Conservation (phyloP, 2,888 invertebrate genomes). For the Eulithis prunata region DNA sequence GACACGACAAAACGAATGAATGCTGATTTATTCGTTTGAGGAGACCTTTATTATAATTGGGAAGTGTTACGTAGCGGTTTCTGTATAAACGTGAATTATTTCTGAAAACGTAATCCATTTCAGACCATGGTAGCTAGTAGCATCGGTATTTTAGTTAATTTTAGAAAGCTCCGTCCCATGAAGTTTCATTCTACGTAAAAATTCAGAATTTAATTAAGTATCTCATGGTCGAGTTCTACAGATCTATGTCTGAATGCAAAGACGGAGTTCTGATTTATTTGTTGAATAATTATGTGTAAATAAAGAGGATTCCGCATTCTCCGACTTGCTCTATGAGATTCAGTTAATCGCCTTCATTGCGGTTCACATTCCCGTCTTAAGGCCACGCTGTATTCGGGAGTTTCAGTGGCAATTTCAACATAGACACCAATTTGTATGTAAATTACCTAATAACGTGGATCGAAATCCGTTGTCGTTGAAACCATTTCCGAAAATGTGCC, state of each 20-base stretch:
- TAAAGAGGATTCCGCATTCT: constrained; percentile 65
- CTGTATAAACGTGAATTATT: too few species aligned
- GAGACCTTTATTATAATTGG: neutral
- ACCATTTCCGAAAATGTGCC: too few species aligned
- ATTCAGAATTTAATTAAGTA: neutral
- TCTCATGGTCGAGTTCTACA: neutral
- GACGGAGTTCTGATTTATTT: neutral
- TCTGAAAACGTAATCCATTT: too few species aligned
- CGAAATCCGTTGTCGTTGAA: too few species aligned
- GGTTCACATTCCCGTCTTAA: constrained; percentile 67
- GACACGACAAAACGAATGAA: neutral
- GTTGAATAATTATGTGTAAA: neutral
- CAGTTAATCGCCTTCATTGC: constrained; percentile 64
- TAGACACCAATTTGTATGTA: constrained; percentile 11
- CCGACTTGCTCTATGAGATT: constrained; percentile 64
- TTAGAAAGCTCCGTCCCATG: too few species aligned
- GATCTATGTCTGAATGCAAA: neutral
- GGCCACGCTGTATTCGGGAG: constrained; percentile 48
- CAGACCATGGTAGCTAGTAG: too few species aligned
- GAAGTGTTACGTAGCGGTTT: too few species aligned
- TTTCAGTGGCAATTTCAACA: constrained; percentile 31
- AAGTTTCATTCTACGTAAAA: too few species aligned
- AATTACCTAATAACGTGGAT: too few species aligned
- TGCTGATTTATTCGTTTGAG: neutral
- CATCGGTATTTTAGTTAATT: too few species aligned